A percentile compares a stretch with the other conserved stretches of the same genome.
These are phyloP conservation scores for Drosophila pruinosa DNA, from an alignment of 1,140 invertebrate species.

Conservation along the genomic window DNA sequence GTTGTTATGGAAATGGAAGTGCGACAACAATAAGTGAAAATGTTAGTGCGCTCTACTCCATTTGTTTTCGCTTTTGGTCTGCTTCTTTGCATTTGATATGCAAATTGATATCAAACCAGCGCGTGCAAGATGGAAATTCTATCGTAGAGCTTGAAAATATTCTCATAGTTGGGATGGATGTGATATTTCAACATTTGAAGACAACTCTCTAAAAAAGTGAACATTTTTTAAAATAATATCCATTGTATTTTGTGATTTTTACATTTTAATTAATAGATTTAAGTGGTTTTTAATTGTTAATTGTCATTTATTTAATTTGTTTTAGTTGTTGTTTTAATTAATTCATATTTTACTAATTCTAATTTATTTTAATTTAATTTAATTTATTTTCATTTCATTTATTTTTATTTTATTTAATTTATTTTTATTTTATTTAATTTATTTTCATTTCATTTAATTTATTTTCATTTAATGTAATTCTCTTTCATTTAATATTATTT, in stretches of 20 bases:
- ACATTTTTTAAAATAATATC: too few relatives aligned
- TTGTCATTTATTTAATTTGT: too few relatives aligned
- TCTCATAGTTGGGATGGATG: too few relatives aligned
- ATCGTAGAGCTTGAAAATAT: neutral
- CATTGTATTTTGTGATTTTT: too few relatives aligned
- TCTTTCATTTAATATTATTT: too few relatives aligned
- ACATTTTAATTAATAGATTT: too few relatives aligned
- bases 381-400: neutral
- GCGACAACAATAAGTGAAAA: conserved; percentile 4
- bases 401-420: neutral
- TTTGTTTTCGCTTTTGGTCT: conserved; percentile 22
- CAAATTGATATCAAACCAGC: conserved; percentile 14
- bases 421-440: neutral
- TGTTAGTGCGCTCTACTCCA: conserved; percentile 30
- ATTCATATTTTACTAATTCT: neutral
- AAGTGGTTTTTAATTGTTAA: too few relatives aligned
- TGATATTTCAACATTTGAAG: neutral
- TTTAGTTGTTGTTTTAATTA: too few relatives aligned
- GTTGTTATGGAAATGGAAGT: conserved; percentile 21
- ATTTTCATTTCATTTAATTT: too few relatives aligned
- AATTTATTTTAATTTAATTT: too few relatives aligned
- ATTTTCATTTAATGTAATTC: too few relatives aligned
- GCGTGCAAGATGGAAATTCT: neutral
- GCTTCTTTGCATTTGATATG: conserved; percentile 19
- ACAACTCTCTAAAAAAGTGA: too few relatives aligned